phyloP scores from a whole-genome alignment of 2,888 invertebrate species.

The Xestia sexstrigata region DNA sequence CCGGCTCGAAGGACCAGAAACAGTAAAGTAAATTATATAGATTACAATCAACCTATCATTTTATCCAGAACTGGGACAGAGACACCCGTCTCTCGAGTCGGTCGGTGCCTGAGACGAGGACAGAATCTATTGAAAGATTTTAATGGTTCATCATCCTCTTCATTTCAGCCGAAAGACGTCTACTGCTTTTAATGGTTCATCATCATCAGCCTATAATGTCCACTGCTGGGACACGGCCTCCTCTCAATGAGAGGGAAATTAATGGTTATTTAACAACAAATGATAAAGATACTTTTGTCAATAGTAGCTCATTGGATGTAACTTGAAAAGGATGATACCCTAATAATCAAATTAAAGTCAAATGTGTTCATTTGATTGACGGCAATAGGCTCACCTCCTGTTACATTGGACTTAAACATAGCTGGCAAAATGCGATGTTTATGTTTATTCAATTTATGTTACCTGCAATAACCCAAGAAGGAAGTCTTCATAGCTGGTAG shows the following conservation, averaged over 20 bases:
- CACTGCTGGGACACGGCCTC: no score
- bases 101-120: no score
- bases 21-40: not conserved
- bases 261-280: not conserved
- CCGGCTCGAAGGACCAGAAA: conserved; percentile 3
- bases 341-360: not conserved
- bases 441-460: not conserved
- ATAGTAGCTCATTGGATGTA: no score
- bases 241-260: no score
- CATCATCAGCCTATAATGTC: no score
- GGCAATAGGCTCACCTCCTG: not conserved
- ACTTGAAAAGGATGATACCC: not conserved
- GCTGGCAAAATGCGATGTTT: not conserved
- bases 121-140: not conserved
- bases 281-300: not conserved
- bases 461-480: conserved; percentile 90
- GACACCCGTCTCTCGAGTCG: no score
- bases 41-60: not conserved
- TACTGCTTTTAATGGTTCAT: no score
- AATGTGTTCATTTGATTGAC: not conserved
- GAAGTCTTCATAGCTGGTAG: conserved; percentile 90
- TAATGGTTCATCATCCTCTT: no score
- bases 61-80: not conserved
- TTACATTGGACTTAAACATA: not conserved
- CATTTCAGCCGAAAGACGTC: no score